Evolutionary conservation across 1,140 invertebrate genomes (phyloP), one percentile per base, ranked within the genome.

Genomic region (Pseudobourletiella spinata): DNA sequence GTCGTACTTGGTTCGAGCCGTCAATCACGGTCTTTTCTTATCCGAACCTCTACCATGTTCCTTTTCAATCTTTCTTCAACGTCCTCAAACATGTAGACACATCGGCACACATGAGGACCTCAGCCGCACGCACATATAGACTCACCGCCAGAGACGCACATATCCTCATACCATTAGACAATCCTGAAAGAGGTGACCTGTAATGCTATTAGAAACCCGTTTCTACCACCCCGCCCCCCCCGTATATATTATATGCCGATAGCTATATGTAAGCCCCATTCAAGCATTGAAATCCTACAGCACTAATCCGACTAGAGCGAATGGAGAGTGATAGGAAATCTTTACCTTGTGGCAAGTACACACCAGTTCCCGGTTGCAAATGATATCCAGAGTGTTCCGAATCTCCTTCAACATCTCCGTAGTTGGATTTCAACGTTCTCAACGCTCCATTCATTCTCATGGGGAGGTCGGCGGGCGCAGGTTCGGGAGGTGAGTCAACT

Each of bases 331-430:
- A 48, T 20, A 20, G 11, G 22, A 6, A 48, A 22, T 25, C 16
- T 28, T 59, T 62, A 66, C 68, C 68, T 69, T 69, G 68, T 51
- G 58, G 68, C 58, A 61, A 62, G 58, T 66, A 69, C 18, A 62
- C 39, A 22, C 64, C 62, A 22, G 68, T 43, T n/a, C 54, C 59
- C 6, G 68, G 59, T 54, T 66, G 64, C 8, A 65, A 30, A 58
- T 67, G 68, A 29, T 67, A 70, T n/a, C 51, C 57, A 48, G 66
- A 50, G 32, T 56, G 65, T 15, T 66, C 59, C 8, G 54, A 44
- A 42, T 65, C 67, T 44, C 54, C 54, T 2, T 69, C 67, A 44
- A 55, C 30, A 56, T 68, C 67, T 30, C 43, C 61, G 24, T 70
- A 70, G 26, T 57, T 64, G 8, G 61, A 48, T 50, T 66, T 69